Percentiles rank a stretch among this genome's conserved stretches.
phyloP scores from a whole-genome alignment of 2,888 invertebrate species.

The Acleris holmiana region DNA sequence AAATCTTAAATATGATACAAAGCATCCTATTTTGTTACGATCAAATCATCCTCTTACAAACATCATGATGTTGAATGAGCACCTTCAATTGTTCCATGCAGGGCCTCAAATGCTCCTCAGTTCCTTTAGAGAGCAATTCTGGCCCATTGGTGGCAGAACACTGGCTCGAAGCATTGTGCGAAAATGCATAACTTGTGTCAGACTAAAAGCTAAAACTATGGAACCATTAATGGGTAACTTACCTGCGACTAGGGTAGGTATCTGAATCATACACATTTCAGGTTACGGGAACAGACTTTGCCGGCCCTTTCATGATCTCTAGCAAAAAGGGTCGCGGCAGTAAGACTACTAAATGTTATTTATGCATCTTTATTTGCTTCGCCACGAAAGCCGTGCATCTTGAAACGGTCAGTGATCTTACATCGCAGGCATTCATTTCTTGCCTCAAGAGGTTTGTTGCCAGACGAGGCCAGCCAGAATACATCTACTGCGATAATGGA shows the following conservation, averaged over 20 bases:
- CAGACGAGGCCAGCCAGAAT: too few species aligned
- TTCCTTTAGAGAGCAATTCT: conserved; percentile 39
- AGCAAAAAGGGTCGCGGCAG: too few species aligned
- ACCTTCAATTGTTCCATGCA: conserved; percentile 38
- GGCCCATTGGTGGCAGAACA: conserved; percentile 40
- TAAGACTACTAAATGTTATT: too few species aligned
- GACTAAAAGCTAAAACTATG: conserved; percentile 25
- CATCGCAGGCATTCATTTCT: too few species aligned
- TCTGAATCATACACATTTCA: conserved; percentile 35
- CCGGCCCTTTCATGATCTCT: conserved; percentile 40
- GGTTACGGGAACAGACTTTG: conserved; percentile 37
- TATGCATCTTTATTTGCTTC: too few species aligned
- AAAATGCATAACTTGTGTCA: conserved; percentile 33
- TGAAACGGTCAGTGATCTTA: too few species aligned
- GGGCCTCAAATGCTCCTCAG: conserved; percentile 40
- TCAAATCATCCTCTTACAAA: conserved; percentile 36
- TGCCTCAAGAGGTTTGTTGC: too few species aligned
- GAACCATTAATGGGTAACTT: conserved; percentile 39
- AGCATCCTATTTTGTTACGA: conserved; percentile 35
- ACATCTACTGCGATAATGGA: too few species aligned
- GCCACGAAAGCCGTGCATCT: too few species aligned
- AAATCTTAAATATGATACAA: conserved; percentile 31
- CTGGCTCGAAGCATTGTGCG: conserved; percentile 30
- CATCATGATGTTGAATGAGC: conserved; percentile 38
- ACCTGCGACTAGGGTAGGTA: conserved; percentile 28